These are phyloP conservation scores for Thereva nobilitata DNA, from an alignment of 2,888 invertebrate genomes.

Conservation along the genomic window DNA sequence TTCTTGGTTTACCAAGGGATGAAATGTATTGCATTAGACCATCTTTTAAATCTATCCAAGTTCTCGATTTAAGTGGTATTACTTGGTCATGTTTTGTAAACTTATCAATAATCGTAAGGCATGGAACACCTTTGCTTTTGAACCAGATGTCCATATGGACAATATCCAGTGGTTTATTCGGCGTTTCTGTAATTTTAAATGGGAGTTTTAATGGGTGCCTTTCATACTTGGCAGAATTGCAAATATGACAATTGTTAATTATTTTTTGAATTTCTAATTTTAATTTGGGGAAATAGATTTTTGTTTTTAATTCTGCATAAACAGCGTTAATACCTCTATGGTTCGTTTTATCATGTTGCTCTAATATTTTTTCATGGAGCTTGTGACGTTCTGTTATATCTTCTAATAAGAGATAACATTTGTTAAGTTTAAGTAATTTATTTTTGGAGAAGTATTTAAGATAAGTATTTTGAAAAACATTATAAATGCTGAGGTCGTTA, in stretches of 20 bases:
- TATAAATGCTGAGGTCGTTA: constrained; percentile 5
- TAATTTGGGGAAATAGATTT: constrained; percentile 35
- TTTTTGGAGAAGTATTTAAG: constrained; percentile 19
- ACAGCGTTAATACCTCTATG: constrained; percentile 37
- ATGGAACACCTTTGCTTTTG: constrained; percentile 16
- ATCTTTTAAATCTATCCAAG: constrained; percentile 25
- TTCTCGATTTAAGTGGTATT: constrained; percentile 16
- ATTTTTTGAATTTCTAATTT: constrained; percentile 36
- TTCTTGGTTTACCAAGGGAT: constrained; percentile 35
- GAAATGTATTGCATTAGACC: constrained; percentile 35
- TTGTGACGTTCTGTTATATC: constrained; percentile 18
- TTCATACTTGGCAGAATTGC: constrained; percentile 39
- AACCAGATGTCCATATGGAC: constrained; percentile 39
- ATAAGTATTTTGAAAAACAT: constrained; percentile 9
- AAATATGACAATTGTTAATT: constrained; percentile 40
- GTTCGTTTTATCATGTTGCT: constrained; percentile 28
- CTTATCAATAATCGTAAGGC: constrained; percentile 27
- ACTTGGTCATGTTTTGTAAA: constrained; percentile 30
- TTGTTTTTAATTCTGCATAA: constrained; percentile 30
- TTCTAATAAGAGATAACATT: no score
- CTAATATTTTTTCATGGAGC: constrained; percentile 11
- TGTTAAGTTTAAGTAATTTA: constrained; percentile 18
- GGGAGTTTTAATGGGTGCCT: constrained; percentile 38
- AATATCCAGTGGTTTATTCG: constrained; percentile 36
- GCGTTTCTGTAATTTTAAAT: constrained; percentile 39